Conservation (phyloP, 2,797 vertebrate species). For the Alca torda region DNA sequence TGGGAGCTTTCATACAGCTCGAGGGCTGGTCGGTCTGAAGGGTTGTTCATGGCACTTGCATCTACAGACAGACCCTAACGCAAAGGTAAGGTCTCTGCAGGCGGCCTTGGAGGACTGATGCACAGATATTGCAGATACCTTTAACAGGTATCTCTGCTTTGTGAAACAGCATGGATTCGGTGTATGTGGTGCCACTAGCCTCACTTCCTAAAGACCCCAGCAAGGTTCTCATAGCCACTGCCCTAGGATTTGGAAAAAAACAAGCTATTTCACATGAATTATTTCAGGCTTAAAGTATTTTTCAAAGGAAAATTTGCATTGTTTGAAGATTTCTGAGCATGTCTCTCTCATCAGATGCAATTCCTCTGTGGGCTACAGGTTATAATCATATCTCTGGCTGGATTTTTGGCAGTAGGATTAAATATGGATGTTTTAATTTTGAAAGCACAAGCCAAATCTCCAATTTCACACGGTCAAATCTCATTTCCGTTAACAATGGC, state of each 20-base stretch:
- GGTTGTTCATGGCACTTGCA: not conserved
- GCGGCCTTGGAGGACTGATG: not conserved
- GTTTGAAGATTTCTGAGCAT: not conserved
- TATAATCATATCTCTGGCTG: not conserved
- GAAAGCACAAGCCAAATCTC: not conserved
- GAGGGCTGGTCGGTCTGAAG: accelerated
- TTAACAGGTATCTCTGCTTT: not conserved
- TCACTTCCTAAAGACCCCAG: not conserved
- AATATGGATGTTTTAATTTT: not conserved
- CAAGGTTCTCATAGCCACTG: not conserved
- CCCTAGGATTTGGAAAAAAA: not conserved
- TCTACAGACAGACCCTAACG: not conserved
- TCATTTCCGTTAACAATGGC: not conserved
- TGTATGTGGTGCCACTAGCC: not conserved
- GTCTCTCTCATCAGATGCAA: not conserved
- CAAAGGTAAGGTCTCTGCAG: not conserved
- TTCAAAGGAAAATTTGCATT: not conserved
- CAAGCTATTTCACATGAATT: not conserved
- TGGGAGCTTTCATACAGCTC: not conserved
- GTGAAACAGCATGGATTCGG: not conserved
- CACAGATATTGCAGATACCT: not conserved
- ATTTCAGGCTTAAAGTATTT: not conserved
- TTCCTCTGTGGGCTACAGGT: not conserved
- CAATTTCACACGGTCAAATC: not conserved
- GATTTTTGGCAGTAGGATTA: not conserved